Conservation (phyloP, 1,140 invertebrate genomes). For the Carcinoscorpius rotundicauda region DNA sequence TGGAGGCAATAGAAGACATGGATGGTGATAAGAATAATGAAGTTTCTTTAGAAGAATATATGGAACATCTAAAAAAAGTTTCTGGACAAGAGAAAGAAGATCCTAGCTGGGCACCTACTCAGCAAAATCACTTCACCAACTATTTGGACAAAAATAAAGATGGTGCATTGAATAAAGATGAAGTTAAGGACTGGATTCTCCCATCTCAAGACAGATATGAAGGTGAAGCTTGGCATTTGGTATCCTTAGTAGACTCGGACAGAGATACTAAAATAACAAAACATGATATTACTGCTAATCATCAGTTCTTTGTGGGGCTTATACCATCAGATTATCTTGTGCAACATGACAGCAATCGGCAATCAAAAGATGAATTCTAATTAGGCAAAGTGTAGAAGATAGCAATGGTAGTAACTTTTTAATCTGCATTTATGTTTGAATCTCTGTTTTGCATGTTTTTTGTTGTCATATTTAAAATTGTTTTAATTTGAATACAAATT, state of each 20-base stretch:
- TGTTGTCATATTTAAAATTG: no score
- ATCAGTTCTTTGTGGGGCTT: conserved; percentile 94
- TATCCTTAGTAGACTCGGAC: conserved; percentile 83
- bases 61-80: conserved; percentile 36
- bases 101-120: conserved; percentile 93
- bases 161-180: conserved; percentile 73
- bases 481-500: no score
- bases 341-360: no score
- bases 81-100: conserved; percentile 54
- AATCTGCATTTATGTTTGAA: no score
- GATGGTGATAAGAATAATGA: conserved; percentile 86
- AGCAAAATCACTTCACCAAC: conserved; percentile 76
- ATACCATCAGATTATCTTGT: conserved; percentile 69
- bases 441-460: no score
- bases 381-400: no score
- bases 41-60: conserved; percentile 51
- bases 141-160: conserved; percentile 75
- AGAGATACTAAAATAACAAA: conserved; percentile 80
- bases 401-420: no score
- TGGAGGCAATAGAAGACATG: conserved; percentile 93
- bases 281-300: conserved; percentile 84
- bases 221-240: conserved; percentile 88
- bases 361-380: no score
- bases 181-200: conserved; percentile 84
- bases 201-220: conserved; percentile 93